These are phyloP conservation scores for Synaphobranchus kaupii DNA, from an alignment of 2,797 vertebrate genomes.

Conservation along the genomic window DNA sequence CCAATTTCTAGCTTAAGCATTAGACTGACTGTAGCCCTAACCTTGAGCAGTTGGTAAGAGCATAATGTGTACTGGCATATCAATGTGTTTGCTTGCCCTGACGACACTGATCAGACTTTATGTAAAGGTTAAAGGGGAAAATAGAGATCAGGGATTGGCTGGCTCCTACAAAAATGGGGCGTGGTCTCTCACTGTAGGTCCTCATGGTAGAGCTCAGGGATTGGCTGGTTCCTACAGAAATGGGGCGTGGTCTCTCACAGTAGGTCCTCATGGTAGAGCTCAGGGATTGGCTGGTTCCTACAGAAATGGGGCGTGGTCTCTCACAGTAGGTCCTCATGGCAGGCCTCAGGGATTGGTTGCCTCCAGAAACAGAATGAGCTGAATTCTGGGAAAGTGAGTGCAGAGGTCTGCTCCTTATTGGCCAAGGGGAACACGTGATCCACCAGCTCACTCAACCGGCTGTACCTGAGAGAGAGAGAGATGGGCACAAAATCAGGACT, in stretches of 20 bases:
- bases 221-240: slow-evolving; percentile 82
- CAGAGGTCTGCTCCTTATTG: slow-evolving; percentile 94
- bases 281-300: neutral
- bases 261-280: neutral
- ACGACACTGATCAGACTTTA: neutral
- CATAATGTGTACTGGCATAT: too few species aligned
- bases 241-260: neutral
- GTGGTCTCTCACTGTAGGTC: neutral
- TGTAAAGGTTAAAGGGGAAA: neutral
- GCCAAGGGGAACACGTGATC: slow-evolving; percentile 94
- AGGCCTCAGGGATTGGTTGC: slow-evolving; percentile 83
- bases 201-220: neutral
- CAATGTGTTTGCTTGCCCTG: neutral
- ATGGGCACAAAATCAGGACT: neutral
- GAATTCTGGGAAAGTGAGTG: slow-evolving; percentile 90
- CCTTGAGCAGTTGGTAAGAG: too few species aligned
- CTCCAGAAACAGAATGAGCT: slow-evolving; percentile 98
- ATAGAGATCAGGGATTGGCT: too few species aligned
- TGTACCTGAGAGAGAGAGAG: slow-evolving; percentile 73
- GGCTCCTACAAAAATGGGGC: too few species aligned
- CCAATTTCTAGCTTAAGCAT: neutral
- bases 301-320: slow-evolving; percentile 22
- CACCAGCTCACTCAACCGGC: slow-evolving; percentile 92
- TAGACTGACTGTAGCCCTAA: neutral
- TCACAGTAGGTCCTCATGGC: slow-evolving; percentile 86